Evolutionary conservation across 2,797 vertebrate species (phyloP), one percentile per base, ranked within the genome.

Genomic region (Crocodylus rhombifer): DNA sequence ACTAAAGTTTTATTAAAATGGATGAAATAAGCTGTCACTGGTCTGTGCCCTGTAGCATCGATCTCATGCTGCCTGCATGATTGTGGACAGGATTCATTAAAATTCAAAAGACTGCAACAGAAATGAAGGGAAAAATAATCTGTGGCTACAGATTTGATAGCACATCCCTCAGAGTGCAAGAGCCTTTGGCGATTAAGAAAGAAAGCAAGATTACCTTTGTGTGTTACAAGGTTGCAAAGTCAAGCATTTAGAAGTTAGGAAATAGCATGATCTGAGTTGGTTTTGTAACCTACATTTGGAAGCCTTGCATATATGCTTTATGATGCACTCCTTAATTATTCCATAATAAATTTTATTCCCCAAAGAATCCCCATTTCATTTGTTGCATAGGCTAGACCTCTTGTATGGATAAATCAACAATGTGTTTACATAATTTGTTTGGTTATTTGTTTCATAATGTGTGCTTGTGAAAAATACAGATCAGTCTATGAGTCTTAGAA

Each of bases 1-100:
- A 63, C 83, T 90, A 87, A 86, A 64, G 57, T 77, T 88, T 90
- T 93, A 95, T 95, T 93, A 91, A 83, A 80, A 77, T 57, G 60
- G 58, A 82, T 88, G 14, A 55, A 82, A 30, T 83, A 86, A 77
- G 86, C 58, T 33, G 16, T 65, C 6, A 51, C 25, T 69, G 23
- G n/a, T 21, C 60, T 84, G 81, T 71, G 33, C 14, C 25, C 7
- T 55, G 75, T 26, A 57, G 11, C 13, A 9, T 76, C 76, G 58
- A 20, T 15, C 61, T n/a, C 77, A 82, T 33, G 14, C 60, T 83
- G 74, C n/a, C 25, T 76, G 10, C 13, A 5, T 86, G 81, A 80
- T 90, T 0, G 0, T 80, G 69, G 78, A 75, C 86, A 69, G 77
- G 51, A 7, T 62, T 51, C 26, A 61, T 90, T 82, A 92, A 93